A percentile compares a stretch with the other conserved stretches of the same genome.
These are phyloP conservation scores for Diprion similis DNA, from an alignment of 1,140 invertebrate genomes.

Conservation along the genomic window DNA sequence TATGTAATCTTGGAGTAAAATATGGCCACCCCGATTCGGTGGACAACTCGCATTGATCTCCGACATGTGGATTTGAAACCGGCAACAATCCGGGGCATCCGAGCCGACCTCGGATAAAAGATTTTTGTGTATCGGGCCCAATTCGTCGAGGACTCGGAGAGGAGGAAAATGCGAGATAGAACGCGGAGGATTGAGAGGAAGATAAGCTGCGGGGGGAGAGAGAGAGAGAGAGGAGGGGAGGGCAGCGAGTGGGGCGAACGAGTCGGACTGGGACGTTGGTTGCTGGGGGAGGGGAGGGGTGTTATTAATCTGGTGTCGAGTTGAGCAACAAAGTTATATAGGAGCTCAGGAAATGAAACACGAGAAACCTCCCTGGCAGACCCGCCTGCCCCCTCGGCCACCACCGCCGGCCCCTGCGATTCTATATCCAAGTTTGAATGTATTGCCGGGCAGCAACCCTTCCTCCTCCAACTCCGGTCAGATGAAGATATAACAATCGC, in stretches of 20 bases:
- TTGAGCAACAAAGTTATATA: conserved; percentile 64
- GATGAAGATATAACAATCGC: conserved; percentile 54
- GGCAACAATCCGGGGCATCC: conserved; percentile 35
- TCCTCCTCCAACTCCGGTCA: conserved; percentile 47
- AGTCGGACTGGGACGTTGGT: conserved; percentile 25
- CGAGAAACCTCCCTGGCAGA: conserved; percentile 50
- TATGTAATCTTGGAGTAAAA: conserved; percentile 36
- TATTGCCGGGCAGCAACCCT: conserved; percentile 49
- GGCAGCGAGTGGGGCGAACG: conserved; percentile 26
- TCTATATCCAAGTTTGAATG: conserved; percentile 58
- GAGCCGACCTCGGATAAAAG: conserved; percentile 23
- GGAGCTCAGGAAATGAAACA: conserved; percentile 65
- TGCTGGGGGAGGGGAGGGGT: conserved; percentile 23
- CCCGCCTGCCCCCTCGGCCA: conserved; percentile 28
- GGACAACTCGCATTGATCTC: conserved; percentile 39
- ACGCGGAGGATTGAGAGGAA: too few relatives aligned
- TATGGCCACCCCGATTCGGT: conserved; percentile 42
- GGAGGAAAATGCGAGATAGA: neutral
- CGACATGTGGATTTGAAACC: conserved; percentile 38
- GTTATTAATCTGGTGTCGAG: conserved; percentile 65
- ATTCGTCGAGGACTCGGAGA: neutral
- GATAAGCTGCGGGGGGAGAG: conserved; percentile 15
- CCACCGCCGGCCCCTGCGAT: conserved; percentile 41
- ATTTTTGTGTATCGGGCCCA: neutral
- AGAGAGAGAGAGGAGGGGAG: conserved; percentile 29